A percentile compares a stretch with the other conserved stretches of the same genome.
Evolutionary conservation across 1,140 invertebrate species (phyloP).

Genomic region (Armadillidium nasatum): DNA sequence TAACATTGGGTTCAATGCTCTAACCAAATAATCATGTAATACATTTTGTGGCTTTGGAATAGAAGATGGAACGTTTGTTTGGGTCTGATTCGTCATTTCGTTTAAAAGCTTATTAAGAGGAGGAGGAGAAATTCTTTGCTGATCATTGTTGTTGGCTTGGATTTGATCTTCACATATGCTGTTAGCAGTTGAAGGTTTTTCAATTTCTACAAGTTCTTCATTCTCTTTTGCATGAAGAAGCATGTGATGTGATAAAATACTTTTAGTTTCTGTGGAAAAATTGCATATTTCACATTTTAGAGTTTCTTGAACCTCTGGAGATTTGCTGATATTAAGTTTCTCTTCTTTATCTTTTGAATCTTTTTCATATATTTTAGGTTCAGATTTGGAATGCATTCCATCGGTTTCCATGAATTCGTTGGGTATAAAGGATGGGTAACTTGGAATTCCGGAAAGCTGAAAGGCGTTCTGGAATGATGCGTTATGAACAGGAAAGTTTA

Average conservation of each 20-base stretch:
- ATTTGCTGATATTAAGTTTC: neutral
- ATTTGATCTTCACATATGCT: neutral
- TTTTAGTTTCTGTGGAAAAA: constrained; percentile 48
- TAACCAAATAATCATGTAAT: constrained; percentile 44
- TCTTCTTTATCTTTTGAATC: constrained; percentile 30
- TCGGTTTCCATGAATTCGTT: constrained; percentile 31
- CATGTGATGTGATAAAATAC: constrained; percentile 51
- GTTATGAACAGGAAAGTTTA: constrained; percentile 36
- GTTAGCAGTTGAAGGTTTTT: neutral
- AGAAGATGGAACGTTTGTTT: constrained; percentile 26
- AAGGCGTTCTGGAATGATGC: constrained; percentile 33
- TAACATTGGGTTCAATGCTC: constrained; percentile 42
- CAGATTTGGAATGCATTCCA: constrained; percentile 22
- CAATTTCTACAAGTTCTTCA: neutral
- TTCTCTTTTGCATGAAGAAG: constrained; percentile 49
- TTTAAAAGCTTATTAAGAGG: neutral
- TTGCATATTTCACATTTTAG: constrained; percentile 52
- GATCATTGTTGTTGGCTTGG: neutral
- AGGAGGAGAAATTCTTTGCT: constrained; percentile 11
- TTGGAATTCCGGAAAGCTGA: constrained; percentile 21
- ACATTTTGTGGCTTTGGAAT: constrained; percentile 28
- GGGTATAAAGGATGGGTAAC: constrained; percentile 34
- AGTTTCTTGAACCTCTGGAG: constrained; percentile 20
- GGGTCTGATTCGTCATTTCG: neutral
- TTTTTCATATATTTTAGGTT: constrained; percentile 31